These are phyloP conservation scores for Pyrrhia umbra DNA, from an alignment of 2,888 invertebrate species.

Conservation along the genomic window DNA sequence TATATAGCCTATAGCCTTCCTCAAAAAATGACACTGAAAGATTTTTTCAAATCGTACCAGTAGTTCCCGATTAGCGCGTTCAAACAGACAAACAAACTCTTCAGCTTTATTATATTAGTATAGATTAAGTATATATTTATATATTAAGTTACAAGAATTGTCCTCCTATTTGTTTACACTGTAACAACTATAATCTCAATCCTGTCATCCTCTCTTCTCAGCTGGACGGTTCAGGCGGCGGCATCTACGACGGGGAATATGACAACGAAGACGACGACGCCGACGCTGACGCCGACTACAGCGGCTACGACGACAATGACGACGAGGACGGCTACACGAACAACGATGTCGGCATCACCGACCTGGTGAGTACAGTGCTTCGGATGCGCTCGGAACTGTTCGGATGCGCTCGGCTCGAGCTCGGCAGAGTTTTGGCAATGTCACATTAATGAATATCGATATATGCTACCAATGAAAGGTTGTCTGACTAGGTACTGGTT, in stretches of 20 bases:
- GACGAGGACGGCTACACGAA: conserved; percentile 76
- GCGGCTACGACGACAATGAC: conserved; percentile 80
- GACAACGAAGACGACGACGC: conserved; percentile 81
- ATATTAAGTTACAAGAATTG: too few species aligned
- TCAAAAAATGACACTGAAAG: too few species aligned
- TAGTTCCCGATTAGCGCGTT: too few species aligned
- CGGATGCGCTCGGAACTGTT: conserved; percentile 20
- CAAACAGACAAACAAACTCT: too few species aligned
- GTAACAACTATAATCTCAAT: not conserved
- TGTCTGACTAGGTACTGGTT: too few species aligned
- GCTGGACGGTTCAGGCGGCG: conserved; percentile 79
- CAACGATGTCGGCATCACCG: conserved; percentile 71
- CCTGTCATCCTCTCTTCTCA: conserved; percentile 65
- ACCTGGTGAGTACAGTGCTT: conserved; percentile 73
- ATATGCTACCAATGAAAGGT: too few species aligned
- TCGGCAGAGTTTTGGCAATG: conserved; percentile 24
- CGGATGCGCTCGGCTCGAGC: conserved; percentile 22
- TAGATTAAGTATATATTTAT: too few species aligned
- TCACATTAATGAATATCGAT: too few species aligned
- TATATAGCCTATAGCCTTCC: too few species aligned
- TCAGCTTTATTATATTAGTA: too few species aligned
- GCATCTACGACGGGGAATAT: conserved; percentile 84
- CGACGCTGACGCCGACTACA: conserved; percentile 76
- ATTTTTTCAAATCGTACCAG: too few species aligned
- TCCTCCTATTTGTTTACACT: too few species aligned